Evolutionary conservation across 2,888 invertebrate genomes (phyloP), one percentile per base, ranked within the genome.

Genomic region (Salticus scenicus): DNA sequence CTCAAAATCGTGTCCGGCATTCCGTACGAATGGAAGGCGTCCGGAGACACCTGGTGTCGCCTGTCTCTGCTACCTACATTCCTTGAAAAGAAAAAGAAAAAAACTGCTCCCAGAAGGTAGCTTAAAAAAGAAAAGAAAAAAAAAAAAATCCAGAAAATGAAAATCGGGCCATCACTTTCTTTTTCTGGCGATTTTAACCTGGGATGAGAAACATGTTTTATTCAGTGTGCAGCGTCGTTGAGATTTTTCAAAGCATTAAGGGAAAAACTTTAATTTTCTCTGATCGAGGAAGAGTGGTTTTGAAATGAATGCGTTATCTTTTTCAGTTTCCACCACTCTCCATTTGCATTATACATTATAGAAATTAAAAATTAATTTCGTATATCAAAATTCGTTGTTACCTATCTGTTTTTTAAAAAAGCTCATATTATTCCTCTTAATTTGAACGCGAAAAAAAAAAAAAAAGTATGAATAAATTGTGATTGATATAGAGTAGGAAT

Each of bases 1-100:
- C 83, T 77, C 72, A 28, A 84, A 84, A 77, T 77, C 83, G 83
- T 84, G 83, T 73, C 73, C 73, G 67, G 77, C 72, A 78, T 84
- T 67, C 77, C 82, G 47, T 76, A 71, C 64, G 76, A 71, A 42
- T 63, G 71, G 57, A 64, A 69, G 47, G 73, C 51, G 77, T 67
- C 37, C 73, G 77, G 83, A 78, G 77, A 77, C 83, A 84, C 83
- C 83, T 77, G 83, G 77, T 84, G 83, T 77, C 77, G 20, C 10
- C 67, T 33, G 20, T 33, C 37, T 33, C 24, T 64, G n/a, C 67
- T 69, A 57, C 57, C 74, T 69, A 10, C 37, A 37, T 10, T 57
- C 57, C 57, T 24, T 17, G 47, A 47, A 2, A 10, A 5, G 7
- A 7, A 7, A 17, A 7, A 14, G 42, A 2, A 47, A 47, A 47